These are phyloP conservation scores for Brienomyrus longianalis DNA, from an alignment of 2,113 vertebrate species.

Conservation along the genomic window DNA sequence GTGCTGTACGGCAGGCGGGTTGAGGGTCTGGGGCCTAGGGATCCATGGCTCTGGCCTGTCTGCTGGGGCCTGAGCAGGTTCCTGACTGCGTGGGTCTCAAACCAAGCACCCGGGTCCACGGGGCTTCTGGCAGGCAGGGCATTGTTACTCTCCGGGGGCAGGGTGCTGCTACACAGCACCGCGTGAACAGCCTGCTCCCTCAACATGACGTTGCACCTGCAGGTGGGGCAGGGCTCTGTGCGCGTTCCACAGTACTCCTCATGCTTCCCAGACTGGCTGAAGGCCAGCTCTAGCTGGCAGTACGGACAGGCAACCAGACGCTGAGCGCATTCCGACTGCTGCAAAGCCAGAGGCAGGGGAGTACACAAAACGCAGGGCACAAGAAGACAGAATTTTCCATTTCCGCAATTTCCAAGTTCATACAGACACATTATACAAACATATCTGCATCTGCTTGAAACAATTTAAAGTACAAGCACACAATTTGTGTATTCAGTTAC, in stretches of 20 bases:
- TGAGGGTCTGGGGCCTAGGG: constrained; percentile 43
- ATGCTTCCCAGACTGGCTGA: constrained; percentile 74
- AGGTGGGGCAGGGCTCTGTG: constrained; percentile 75
- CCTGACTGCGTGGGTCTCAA: constrained; percentile 48
- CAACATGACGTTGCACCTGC: constrained; percentile 75
- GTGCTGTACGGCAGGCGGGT: constrained; percentile 41
- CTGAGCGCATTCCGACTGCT: constrained; percentile 74
- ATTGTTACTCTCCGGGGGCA: constrained; percentile 51
- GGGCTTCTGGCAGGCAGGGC: constrained; percentile 33
- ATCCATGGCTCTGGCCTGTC: constrained; percentile 44
- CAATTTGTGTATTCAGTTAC: constrained; percentile 50
- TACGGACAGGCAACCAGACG: constrained; percentile 76
- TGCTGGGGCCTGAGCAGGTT: constrained; percentile 56
- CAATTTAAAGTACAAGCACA: neutral
- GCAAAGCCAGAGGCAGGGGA: constrained; percentile 20
- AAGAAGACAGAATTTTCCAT: neutral
- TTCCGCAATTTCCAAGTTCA: neutral
- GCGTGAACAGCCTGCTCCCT: constrained; percentile 74
- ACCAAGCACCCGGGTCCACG: constrained; percentile 51
- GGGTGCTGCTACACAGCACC: constrained; percentile 62
- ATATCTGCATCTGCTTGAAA: neutral
- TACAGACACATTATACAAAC: neutral
- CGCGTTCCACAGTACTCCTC: constrained; percentile 86
- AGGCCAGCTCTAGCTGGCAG: constrained; percentile 79
- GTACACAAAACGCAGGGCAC: neutral